phyloP scores from a whole-genome alignment of 2,113 vertebrate genomes.

The Antennarius striatus region DNA sequence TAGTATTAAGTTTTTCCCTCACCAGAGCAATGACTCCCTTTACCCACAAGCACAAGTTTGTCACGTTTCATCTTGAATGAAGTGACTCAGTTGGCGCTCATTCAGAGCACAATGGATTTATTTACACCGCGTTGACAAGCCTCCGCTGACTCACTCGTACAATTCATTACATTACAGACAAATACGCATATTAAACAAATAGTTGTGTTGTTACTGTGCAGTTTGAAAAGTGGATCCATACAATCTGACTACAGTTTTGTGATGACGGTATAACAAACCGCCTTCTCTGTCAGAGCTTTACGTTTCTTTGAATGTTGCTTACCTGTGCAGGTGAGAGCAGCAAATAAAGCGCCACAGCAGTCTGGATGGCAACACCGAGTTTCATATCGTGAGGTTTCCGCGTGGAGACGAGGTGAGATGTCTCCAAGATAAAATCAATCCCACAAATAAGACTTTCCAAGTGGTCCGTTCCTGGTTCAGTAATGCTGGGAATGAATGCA shows the following conservation, averaged over 20 bases:
- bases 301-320: conserved; percentile 23
- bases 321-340: conserved; percentile 81
- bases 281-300: background rate
- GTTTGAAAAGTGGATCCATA: background rate
- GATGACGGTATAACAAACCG: no score
- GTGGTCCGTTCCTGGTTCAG: conserved; percentile 39
- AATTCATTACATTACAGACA: no score
- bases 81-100: conserved; percentile 29
- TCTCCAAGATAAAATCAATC: conserved; percentile 8
- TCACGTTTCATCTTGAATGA: conserved; percentile 74
- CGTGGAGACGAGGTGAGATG: conserved; percentile 11
- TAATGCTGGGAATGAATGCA: conserved; percentile 22
- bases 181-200: no score
- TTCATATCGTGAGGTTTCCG: conserved; percentile 71
- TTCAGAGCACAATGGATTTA: conserved; percentile 45
- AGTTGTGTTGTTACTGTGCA: no score
- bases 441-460: conserved; percentile 41
- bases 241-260: background rate
- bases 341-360: conserved; percentile 71
- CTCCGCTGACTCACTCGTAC: conserved; percentile 6
- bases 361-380: conserved; percentile 63
- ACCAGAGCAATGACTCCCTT: conserved; percentile 59
- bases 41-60: conserved; percentile 48
- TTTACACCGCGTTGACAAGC: conserved; percentile 3
- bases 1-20: no score